phyloP scores from a whole-genome alignment of 2,797 vertebrate species.

The Gambusia yucatana region DNA sequence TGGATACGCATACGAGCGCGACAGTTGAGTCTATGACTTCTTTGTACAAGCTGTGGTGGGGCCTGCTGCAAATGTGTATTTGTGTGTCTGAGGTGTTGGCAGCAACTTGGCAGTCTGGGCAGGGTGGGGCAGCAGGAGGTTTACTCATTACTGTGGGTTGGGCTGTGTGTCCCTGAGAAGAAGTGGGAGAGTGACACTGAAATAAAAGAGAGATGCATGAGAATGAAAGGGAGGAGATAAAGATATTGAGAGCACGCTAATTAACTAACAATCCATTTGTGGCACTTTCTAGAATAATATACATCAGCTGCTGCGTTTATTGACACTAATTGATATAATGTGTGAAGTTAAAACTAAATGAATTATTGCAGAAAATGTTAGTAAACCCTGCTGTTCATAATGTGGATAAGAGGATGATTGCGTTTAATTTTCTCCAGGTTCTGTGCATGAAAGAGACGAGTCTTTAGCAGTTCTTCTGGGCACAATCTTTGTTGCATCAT shows the following conservation, averaged over 20 bases:
- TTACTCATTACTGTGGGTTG: conserved; percentile 79
- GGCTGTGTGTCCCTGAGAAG: conserved; percentile 48
- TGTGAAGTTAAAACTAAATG: background rate
- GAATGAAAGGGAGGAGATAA: conserved; percentile 33
- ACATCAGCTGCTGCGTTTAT: background rate
- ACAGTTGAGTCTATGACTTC: conserved; percentile 39
- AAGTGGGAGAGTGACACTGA: conserved; percentile 22
- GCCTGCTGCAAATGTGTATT: conserved; percentile 32
- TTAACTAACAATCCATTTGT: background rate
- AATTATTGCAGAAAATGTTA: background rate
- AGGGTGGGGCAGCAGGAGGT: conserved; percentile 75
- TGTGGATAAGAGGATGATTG: background rate
- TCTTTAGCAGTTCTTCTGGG: background rate
- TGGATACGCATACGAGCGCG: conserved; percentile 27
- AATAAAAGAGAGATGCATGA: conserved; percentile 34
- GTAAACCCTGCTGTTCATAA: background rate
- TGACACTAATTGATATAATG: background rate
- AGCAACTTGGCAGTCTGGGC: conserved; percentile 71
- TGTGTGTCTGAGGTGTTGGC: conserved; percentile 68
- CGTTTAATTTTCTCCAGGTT: background rate
- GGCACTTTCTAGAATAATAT: background rate
- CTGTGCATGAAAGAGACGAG: background rate
- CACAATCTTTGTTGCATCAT: background rate
- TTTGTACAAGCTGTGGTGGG: conserved; percentile 49
- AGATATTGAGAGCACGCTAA: conserved; percentile 10